Percentiles rank a stretch among this genome's conserved stretches.
Evolutionary conservation across 2,888 invertebrate species (phyloP).

Genomic region (Thera obeliscata): DNA sequence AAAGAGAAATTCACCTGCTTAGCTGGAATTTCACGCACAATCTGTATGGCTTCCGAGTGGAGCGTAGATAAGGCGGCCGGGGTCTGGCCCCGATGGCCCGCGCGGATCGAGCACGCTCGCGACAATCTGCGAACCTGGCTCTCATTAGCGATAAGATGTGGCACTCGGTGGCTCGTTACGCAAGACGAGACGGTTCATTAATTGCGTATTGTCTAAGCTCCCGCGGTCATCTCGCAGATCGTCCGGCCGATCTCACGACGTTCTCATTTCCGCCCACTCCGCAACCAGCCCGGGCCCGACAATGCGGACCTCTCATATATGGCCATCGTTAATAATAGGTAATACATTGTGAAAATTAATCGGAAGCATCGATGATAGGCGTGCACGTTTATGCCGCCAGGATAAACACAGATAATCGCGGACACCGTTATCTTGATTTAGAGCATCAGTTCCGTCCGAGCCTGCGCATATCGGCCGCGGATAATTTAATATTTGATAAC

Average conservation of each 20-base stretch:
- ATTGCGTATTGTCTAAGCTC: constrained; percentile 72
- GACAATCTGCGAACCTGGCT: constrained; percentile 59
- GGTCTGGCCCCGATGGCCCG: constrained; percentile 51
- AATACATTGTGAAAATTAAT: constrained; percentile 66
- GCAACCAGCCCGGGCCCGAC: constrained; percentile 37
- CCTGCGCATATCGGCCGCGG: constrained; percentile 23
- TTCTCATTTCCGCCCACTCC: constrained; percentile 57
- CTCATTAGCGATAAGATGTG: constrained; percentile 73
- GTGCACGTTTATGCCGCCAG: constrained; percentile 66
- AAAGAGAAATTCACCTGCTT: constrained; percentile 30
- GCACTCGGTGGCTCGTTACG: constrained; percentile 63
- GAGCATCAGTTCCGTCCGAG: constrained; percentile 58
- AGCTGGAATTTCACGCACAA: constrained; percentile 41
- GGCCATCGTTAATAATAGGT: constrained; percentile 57
- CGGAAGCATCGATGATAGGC: constrained; percentile 70
- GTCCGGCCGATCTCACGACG: constrained; percentile 60
- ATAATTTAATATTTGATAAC: constrained; percentile 11
- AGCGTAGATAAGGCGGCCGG: constrained; percentile 46
- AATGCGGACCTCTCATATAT: constrained; percentile 51
- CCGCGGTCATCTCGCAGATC: constrained; percentile 63
- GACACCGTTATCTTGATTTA: constrained; percentile 68
- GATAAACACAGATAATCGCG: constrained; percentile 69
- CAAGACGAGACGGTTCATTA: constrained; percentile 72
- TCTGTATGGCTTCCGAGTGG: constrained; percentile 37
- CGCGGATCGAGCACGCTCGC: constrained; percentile 52